Base-by-base conservation (phyloP, 2,888 invertebrate species). In the Thumatha senex region DNA sequence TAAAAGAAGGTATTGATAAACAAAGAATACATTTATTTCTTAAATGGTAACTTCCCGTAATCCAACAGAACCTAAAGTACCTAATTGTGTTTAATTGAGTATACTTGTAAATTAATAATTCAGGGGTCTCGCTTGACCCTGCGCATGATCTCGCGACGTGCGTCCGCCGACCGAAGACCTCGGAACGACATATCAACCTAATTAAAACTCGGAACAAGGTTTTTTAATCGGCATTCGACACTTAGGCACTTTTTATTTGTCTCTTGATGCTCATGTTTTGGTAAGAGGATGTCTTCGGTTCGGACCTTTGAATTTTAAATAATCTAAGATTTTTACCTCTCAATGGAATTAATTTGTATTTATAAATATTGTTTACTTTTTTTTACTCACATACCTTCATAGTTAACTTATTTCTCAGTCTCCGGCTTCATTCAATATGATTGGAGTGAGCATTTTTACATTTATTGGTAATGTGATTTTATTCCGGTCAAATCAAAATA, bases 101-200 rank as follows among this genome's bases (percentile, higher is more conserved):
- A 82, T 78, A 79, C 84, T 81, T 86, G 84, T 89, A 80, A 86
- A 86, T 86, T 84, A 83, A 82, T 80, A 83, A 84, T 84, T 84
- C 83, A 85, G 82, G 77, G 82, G 78, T 72, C 57, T 51, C 51
- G 60, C 55, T 56, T 88, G 87, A 86, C 88, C 88, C 82, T 68
- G 66, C 74, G 77, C 77, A 84, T 86, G 88, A 86, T 84, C 89
- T 84, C 84, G 80, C 85, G 85, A 84, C 71, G 84, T 80, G 44
- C 51, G 60, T 65, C 73, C 75, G 65, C 70, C 48, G 57, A 54
- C 72, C 76, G 63, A 71, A 40, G 47, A 40, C 34, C 38, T 14
- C 40, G 72, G 77, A 70, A 80, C 86, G 82, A 86, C 76, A 67
- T 78, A 86, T 84, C 82, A 84, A 76, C 78, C 86, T 86, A 88